These are phyloP conservation scores for Drosophila paramelanica DNA, from an alignment of 2,888 invertebrate genomes.

Conservation along the genomic window DNA sequence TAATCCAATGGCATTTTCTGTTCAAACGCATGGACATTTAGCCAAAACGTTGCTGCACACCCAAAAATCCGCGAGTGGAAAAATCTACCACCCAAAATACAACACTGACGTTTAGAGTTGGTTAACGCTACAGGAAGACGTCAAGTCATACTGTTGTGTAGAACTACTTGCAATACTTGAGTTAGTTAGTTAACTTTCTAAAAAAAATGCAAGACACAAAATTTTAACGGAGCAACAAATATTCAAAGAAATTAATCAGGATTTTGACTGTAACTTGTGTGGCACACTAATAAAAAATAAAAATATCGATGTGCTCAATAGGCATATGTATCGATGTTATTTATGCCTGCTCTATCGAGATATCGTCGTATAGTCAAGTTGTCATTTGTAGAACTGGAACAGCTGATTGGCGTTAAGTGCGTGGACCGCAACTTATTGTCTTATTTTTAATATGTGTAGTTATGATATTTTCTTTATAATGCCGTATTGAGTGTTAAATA, in stretches of 20 bases:
- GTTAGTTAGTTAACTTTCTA: neutral
- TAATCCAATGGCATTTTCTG: constrained; percentile 44
- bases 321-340: constrained; percentile 7
- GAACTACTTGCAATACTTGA: neutral
- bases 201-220: neutral
- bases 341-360: constrained; percentile 3
- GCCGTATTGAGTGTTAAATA: neutral
- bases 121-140: constrained; percentile 5
- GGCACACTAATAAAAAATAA: neutral
- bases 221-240: constrained; percentile 1
- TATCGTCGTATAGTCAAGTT: constrained; percentile 18
- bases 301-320: constrained; percentile 23
- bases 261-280: constrained; percentile 1
- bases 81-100: constrained; percentile 62
- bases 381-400: constrained; percentile 14
- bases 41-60: constrained; percentile 56
- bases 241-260: neutral
- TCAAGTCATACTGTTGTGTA: constrained; percentile 38
- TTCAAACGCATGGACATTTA: constrained; percentile 44
- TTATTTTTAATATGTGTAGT: neutral
- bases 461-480: neutral
- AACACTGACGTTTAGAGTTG: constrained; percentile 51
- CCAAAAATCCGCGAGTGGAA: constrained; percentile 56
- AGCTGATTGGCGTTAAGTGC: constrained; percentile 25
- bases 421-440: neutral